Evolutionary conservation across 1,140 invertebrate genomes (phyloP), one percentile per base, ranked within the genome.

Genomic region (Eumaeus atala): DNA sequence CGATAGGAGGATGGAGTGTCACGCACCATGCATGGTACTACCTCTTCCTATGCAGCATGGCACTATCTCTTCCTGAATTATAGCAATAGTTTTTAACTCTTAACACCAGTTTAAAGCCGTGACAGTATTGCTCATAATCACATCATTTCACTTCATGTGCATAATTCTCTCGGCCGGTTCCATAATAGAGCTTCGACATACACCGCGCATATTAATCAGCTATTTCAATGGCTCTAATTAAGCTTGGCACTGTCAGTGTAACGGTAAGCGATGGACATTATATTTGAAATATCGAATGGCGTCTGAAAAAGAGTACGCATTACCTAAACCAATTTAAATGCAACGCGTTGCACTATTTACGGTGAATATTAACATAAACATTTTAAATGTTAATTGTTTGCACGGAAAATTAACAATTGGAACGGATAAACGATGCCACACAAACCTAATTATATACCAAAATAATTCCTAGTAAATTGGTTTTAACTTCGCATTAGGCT

Each of bases 211-310:
- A 84, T 80, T 84, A 82, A 84, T 84, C 74, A 84, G 71, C 70
- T 73, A 77, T 78, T 73, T 82, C 68, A 84, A 84, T 80, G 69
- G 77, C 70, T 72, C 66, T 82, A 82, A 82, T 82, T 82, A 84
- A 65, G 65, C 50, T 72, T 82, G 77, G 75, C 75, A 74, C 62
- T 76, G 72, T 76, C 77, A 75, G 74, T 71, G 77, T 74, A 73
- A 79, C 76, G 66, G 71, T 76, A 79, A 77, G 64, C 72, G 67
- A 58, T 55, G 63, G 65, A 66, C 64, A 68, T 73, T 74, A 71
- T 69, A 74, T 47, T 40, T 52, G 54, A 50, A 47, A 58, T 49
- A 57, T 58, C 53, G 55, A 52, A 60, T 53, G 56, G 35, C 49
- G n/a, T 28, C 42, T 14, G 16, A 16, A 28, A 28, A 44, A 44